Evolutionary conservation across 1,140 invertebrate genomes (phyloP).

Genomic region (Octopus bimaculoides): DNA sequence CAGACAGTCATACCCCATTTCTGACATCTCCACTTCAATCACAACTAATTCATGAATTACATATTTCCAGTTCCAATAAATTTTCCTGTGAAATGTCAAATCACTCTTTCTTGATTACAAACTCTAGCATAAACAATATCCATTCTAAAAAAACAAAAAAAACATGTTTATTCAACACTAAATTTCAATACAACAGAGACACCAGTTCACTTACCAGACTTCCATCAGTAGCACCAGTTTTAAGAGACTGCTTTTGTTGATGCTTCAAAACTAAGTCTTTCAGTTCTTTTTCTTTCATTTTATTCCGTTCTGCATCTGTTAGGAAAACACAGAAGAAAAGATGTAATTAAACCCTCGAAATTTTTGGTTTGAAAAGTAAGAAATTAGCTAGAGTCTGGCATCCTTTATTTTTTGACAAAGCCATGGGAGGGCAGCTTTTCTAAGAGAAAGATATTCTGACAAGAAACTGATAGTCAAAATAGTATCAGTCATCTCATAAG

Average conservation of each 20-base stretch:
- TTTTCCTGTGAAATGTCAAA: no score
- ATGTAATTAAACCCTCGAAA: neutral
- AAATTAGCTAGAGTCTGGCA: neutral
- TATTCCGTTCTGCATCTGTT: conserved; percentile 29
- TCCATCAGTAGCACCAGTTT: conserved; percentile 34
- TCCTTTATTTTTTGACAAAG: neutral
- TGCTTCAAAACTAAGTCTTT: conserved; percentile 36
- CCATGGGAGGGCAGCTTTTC: neutral
- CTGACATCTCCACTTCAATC: no score
- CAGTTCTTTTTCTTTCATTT: conserved; percentile 39
- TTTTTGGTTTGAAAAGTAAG: neutral
- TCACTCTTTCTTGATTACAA: no score
- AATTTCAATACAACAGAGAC: no score
- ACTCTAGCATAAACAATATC: no score
- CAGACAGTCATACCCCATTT: no score
- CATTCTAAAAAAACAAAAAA: no score
- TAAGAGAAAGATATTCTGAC: neutral
- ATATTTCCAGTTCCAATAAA: no score
- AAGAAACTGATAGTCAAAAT: neutral
- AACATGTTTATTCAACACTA: no score
- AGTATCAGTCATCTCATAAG: neutral
- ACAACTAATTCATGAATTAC: no score
- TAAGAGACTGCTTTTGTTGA: conserved; percentile 39
- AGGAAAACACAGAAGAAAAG: conserved; percentile 1
- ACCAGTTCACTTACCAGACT: neutral